These are phyloP conservation scores for Nemurella pictetii DNA, from an alignment of 2,888 invertebrate genomes.

Conservation along the genomic window DNA sequence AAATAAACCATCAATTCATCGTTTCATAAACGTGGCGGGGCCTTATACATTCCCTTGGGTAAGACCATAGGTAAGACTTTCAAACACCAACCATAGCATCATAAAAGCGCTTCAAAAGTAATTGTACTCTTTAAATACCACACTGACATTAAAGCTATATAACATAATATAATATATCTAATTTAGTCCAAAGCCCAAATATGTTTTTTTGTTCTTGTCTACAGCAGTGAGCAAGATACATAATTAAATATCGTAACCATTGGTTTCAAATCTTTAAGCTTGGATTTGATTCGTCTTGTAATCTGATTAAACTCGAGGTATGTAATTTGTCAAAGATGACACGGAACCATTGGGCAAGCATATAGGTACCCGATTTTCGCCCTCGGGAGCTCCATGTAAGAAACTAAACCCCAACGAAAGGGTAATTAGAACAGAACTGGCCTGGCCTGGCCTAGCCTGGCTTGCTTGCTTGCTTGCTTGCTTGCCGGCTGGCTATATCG, in stretches of 20 bases:
- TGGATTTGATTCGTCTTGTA: not conserved
- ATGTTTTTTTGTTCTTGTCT: not conserved
- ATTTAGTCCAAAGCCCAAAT: no score
- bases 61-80: no score
- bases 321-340: constrained; percentile 8
- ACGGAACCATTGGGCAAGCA: not conserved
- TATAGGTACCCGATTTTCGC: not conserved
- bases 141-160: no score
- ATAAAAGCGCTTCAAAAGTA: no score
- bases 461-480: not conserved
- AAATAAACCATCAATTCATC: no score
- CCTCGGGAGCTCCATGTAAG: not conserved
- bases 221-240: not conserved
- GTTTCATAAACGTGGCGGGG: no score
- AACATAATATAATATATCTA: no score
- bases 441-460: no score
- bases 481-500: not conserved
- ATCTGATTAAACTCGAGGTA: not conserved
- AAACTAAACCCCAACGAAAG: constrained; percentile 11
- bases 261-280: not conserved
- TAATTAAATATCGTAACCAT: not conserved
- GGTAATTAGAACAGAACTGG: constrained; percentile 21
- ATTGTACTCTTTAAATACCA: no score
- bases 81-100: no score
- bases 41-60: no score